Percentiles rank a stretch among this genome's conserved stretches.
Evolutionary conservation across 2,888 invertebrate species (phyloP).

Genomic region (Creontiades dilutus): DNA sequence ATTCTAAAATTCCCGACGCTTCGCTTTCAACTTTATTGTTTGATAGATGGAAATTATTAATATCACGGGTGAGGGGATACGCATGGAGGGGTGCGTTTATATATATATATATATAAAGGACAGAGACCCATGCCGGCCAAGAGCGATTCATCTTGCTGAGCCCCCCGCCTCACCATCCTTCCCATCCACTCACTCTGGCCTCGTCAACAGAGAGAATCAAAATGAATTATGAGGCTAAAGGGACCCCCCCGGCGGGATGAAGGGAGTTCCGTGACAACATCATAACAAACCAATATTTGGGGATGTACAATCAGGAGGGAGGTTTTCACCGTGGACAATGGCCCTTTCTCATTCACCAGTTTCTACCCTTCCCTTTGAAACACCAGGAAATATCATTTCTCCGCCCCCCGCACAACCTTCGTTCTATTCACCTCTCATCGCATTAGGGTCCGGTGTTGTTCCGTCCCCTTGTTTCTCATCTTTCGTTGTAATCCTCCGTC

Average conservation of each 20-base stretch:
- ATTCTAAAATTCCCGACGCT: no score
- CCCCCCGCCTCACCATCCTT: neutral
- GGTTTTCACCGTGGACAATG: conserved; percentile 50
- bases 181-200: no score
- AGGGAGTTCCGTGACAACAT: conserved; percentile 54
- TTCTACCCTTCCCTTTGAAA: conserved; percentile 41
- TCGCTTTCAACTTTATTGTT: conserved; percentile 34
- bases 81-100: neutral
- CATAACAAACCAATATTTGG: conserved; percentile 64
- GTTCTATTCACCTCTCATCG: conserved; percentile 26
- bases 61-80: neutral
- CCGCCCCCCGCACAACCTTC: neutral
- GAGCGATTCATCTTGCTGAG: conserved; percentile 50
- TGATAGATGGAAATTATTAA: conserved; percentile 52
- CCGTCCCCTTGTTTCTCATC: conserved; percentile 26
- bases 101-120: neutral
- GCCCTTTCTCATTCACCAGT: neutral
- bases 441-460: neutral
- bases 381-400: conserved; percentile 50
- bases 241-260: conserved; percentile 16
- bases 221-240: conserved; percentile 53
- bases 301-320: conserved; percentile 46
- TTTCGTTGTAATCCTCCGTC: neutral
- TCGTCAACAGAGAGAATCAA: conserved; percentile 47
- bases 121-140: conserved; percentile 2